Percentiles rank a stretch among this genome's conserved stretches.
These are phyloP conservation scores for Regulus satrapa DNA, from an alignment of 2,113 vertebrate genomes.

Conservation along the genomic window DNA sequence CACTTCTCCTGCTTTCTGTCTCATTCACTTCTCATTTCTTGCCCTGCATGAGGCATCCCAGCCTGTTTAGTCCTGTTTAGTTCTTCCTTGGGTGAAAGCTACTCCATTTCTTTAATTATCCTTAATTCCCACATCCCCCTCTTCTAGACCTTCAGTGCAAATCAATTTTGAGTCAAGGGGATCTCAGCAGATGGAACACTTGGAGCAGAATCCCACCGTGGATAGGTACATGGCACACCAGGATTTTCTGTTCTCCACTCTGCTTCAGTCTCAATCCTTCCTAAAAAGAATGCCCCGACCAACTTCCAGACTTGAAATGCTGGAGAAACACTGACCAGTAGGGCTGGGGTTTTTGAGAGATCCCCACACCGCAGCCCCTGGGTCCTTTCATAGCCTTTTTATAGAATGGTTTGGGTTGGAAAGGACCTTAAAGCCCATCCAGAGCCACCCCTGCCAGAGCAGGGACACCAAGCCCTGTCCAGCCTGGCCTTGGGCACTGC, in stretches of 20 bases:
- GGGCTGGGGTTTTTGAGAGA: not conserved
- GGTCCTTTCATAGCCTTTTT: not conserved
- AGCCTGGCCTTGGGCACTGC: accelerated
- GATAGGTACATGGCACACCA: not conserved
- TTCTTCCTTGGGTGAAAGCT: not conserved
- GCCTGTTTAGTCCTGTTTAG: not conserved
- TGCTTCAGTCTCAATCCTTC: not conserved
- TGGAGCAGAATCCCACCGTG: not conserved
- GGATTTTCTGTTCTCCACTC: not conserved
- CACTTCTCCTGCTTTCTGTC: not conserved
- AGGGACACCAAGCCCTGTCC: not conserved
- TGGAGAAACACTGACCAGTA: not conserved
- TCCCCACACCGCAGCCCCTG: not conserved
- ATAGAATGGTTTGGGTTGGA: not conserved
- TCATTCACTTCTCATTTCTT: not conserved
- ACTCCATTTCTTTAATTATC: not conserved
- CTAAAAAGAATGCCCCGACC: not conserved
- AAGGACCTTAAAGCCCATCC: not conserved
- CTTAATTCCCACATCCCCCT: not conserved
- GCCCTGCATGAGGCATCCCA: not conserved
- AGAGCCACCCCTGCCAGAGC: not conserved
- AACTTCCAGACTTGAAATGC: not conserved
- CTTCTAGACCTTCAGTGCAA: not conserved
- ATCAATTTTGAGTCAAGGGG: not conserved
- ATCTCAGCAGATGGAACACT: not conserved